A percentile compares a stretch with the other conserved stretches of the same genome.
Conservation (phyloP, 2,888 invertebrate genomes). For the Eretmocerus hayati region DNA sequence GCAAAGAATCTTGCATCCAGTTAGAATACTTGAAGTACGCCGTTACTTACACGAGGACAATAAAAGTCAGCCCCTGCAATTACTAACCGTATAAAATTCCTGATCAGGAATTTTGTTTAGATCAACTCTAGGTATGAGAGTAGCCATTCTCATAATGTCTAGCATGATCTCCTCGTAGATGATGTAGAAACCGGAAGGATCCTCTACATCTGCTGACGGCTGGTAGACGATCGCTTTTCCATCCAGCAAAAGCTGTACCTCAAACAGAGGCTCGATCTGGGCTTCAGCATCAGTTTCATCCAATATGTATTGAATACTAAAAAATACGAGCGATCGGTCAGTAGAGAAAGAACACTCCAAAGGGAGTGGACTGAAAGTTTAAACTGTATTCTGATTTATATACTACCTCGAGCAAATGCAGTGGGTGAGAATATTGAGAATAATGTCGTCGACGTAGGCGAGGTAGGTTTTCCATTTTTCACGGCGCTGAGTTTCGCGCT, state of each 20-base stretch:
- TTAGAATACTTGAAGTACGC: too few relatives aligned
- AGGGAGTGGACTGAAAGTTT: too few relatives aligned
- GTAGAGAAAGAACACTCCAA: neutral
- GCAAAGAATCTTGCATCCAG: too few relatives aligned
- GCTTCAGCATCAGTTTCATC: slow-evolving; percentile 55
- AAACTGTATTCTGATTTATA: too few relatives aligned
- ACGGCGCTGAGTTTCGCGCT: slow-evolving; percentile 34
- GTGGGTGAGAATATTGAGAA: slow-evolving; percentile 53
- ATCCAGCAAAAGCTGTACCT: slow-evolving; percentile 66
- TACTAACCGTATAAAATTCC: slow-evolving; percentile 37
- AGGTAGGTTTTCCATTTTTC: slow-evolving; percentile 58
- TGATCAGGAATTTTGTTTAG: slow-evolving; percentile 28
- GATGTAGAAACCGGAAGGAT: slow-evolving; percentile 60
- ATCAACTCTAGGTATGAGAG: slow-evolving; percentile 59
- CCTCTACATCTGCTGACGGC: slow-evolving; percentile 65
- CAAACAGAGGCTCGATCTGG: slow-evolving; percentile 64
- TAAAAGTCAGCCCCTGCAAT: neutral
- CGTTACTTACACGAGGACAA: slow-evolving; percentile 1
- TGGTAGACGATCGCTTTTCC: slow-evolving; percentile 67
- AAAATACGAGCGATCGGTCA: neutral
- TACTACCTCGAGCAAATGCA: slow-evolving; percentile 47
- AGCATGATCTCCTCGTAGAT: slow-evolving; percentile 64
- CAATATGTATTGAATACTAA: slow-evolving; percentile 55
- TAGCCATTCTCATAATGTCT: slow-evolving; percentile 70
- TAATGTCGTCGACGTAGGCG: slow-evolving; percentile 57